Base-by-base conservation (phyloP, 64 coral and sea anemone species). In the Montipora efflorescens region DNA sequence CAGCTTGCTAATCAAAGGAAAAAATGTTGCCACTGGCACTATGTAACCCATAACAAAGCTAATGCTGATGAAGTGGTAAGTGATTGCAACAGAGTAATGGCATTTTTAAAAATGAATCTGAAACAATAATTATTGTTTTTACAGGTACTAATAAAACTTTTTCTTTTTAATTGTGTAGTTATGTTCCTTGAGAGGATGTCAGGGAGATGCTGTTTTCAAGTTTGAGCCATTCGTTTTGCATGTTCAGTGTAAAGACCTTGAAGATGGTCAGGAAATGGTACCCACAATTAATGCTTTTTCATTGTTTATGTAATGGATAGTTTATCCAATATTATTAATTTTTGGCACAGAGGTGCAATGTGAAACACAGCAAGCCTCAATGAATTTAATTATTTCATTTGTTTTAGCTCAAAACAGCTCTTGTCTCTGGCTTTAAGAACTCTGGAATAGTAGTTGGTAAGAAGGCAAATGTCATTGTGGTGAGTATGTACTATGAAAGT, bases 191-290 rank as follows among this genome's bases (percentile, higher is more conserved):
- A 51, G 76, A 47, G 48, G 74, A 20, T 91, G 92, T 67, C 47
- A 64, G 58, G 84, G 95, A 91, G 84, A 87, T 97, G 95, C 88
- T 55, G 88, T 94, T 61, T 92, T 97, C 77, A 97, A 97, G 83
- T 97, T 97, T 89, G 95, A 97, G 58, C 92, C 95, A 68, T 97
- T 94, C 89, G 95, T 97, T 57, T 85, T 97, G 48, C 95, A 97
- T 87, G 88, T 94, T 80, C 95, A 97, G 52, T 97, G 95, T 25
- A 90, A 76, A n/a, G 87, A 59, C n/a, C 77, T 97, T 47, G 58
- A 92, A 14, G 55, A 75, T 92, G 92, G 92, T 74, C 95, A 97
- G 45, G 81, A 80, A 70, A 94, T 97, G 95, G 95, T 94, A 79
- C 44, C 28, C 53, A 57, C 6, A 57, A 57, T 1, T 8, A 57